Conservation (phyloP, 2,888 invertebrate species). For the Nysson spinosus region DNA sequence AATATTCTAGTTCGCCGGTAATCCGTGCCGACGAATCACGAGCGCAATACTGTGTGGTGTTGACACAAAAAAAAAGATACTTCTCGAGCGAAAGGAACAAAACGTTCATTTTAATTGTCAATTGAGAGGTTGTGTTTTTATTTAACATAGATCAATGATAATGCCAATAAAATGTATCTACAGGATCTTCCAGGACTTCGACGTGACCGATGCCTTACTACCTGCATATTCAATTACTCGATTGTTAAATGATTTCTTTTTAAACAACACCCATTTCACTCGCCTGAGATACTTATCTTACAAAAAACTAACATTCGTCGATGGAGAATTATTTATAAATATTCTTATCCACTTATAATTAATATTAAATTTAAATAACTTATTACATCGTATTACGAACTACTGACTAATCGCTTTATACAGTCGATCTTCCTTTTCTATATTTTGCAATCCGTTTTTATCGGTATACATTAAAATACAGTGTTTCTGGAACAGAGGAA, state of each 20-base stretch:
- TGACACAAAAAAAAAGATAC: slow-evolving; percentile 8
- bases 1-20: slow-evolving; percentile 1
- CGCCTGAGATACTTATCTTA: too few species aligned
- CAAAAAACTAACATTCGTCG: background rate
- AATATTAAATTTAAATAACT: slow-evolving; percentile 25
- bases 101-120: slow-evolving; percentile 35
- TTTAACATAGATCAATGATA: slow-evolving; percentile 57
- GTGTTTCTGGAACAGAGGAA: too few species aligned
- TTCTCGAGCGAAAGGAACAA: slow-evolving; percentile 24
- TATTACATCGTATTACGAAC: slow-evolving; percentile 36
- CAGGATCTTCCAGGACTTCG: slow-evolving; percentile 44
- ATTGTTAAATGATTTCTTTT: too few species aligned
- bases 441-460: background rate
- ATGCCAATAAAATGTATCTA: slow-evolving; percentile 61
- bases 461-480: background rate
- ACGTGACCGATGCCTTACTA: slow-evolving; percentile 4
- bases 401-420: slow-evolving; percentile 49
- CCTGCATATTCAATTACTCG: background rate
- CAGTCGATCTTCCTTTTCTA: slow-evolving; percentile 12
- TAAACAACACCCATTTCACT: too few species aligned
- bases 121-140: slow-evolving; percentile 53
- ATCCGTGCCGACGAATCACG: slow-evolving; percentile 2
- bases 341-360: slow-evolving; percentile 16
- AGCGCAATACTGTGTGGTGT: slow-evolving; percentile 2
- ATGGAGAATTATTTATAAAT: slow-evolving; percentile 31